phyloP scores from a whole-genome alignment of 2,888 invertebrate genomes.

The Steromphala cineraria region DNA sequence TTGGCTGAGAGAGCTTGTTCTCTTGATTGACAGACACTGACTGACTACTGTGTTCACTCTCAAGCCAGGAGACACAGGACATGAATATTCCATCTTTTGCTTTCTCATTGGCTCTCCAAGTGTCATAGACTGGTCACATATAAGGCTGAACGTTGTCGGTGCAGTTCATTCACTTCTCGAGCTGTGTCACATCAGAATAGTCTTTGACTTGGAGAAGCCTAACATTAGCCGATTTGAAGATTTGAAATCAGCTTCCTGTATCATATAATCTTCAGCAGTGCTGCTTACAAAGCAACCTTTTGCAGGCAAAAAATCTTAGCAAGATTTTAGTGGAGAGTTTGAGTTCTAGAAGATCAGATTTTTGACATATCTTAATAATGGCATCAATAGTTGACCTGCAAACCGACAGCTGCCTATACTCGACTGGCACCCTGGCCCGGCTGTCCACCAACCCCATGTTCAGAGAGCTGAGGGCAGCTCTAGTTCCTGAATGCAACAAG shows the following conservation, averaged over 20 bases:
- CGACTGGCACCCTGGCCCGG: conserved; percentile 37
- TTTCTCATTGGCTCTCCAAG: not conserved
- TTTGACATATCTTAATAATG: not conserved
- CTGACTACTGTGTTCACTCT: not conserved
- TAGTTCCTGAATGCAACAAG: conserved; percentile 46
- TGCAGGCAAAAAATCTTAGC: no score
- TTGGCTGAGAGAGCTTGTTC: not conserved
- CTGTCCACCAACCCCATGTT: conserved; percentile 67
- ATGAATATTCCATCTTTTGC: no score
- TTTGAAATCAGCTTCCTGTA: no score
- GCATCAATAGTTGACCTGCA: conserved; percentile 31
- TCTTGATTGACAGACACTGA: not conserved
- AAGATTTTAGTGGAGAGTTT: no score
- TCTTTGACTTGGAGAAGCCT: no score
- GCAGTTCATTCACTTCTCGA: not conserved
- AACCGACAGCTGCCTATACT: not conserved
- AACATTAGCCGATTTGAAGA: no score
- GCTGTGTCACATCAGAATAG: not conserved
- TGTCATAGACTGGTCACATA: not conserved
- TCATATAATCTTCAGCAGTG: no score
- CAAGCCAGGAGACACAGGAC: not conserved
- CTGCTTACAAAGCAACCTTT: no score
- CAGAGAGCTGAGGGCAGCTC: conserved; percentile 58
- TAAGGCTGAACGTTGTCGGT: not conserved
- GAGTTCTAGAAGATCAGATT: no score